Base-by-base conservation (phyloP, 1,140 invertebrate genomes). In the Bombus cullumanus region DNA sequence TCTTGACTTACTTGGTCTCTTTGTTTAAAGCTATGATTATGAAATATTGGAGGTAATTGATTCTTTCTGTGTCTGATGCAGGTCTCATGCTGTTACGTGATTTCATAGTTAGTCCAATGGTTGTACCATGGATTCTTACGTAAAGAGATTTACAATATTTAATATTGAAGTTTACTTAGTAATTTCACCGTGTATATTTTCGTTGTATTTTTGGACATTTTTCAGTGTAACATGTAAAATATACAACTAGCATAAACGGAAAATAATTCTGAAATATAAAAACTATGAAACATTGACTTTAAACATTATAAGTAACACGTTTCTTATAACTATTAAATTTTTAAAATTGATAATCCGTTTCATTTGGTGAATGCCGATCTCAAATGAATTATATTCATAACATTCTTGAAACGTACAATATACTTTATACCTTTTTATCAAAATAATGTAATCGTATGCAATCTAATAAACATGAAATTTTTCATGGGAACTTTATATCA, bases 11-110 rank as follows among this genome's bases (percentile, higher is more conserved):
- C 73, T 91, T 91, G 90, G 91, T 91, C 91, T 91, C 84, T 85
- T 88, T 31, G 53, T 86, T 90, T 91, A 91, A 91, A 88, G 90
- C 90, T 91, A 91, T 85, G 83, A 86, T 88, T 89, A 80, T 88
- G 77, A 85, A 84, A 57, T 62, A 79, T 76, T 73, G 66, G 87
- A 86, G 83, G 79, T 88, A 88, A 89, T 89, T 85, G 73, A 88
- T 83, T 82, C 34, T 25, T 64, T 37, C 13, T 83, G 28, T 28
- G 41, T 80, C 68, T 13, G 25, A 41, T 31, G 76, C 66, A 39
- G 37, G 75, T 28, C 75, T 57, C 64, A 66, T 41, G 74, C 62
- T 73, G 76, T 25, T 9, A 73, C 37, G 18, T 53, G 8, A 34
- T 43, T 53, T 72, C n/a, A 68, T 12, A 18, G 9, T 68, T 34